These are phyloP conservation scores for Nothobranchius furzeri DNA, from an alignment of 2,113 vertebrate species.

Conservation along the genomic window DNA sequence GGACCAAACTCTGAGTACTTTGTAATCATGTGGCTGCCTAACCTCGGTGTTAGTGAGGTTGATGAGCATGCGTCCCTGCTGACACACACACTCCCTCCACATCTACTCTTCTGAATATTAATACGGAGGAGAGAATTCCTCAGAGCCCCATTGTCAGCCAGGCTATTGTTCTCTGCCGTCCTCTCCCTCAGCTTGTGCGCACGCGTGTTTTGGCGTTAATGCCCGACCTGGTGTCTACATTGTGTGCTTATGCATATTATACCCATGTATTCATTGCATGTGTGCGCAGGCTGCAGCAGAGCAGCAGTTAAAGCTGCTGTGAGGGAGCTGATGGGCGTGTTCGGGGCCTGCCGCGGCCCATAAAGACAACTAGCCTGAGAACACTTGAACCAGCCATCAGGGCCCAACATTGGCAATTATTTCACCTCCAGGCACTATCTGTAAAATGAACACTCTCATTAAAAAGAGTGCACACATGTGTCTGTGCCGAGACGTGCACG, in stretches of 20 bases:
- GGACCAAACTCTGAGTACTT: slow-evolving; percentile 70
- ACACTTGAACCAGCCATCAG: slow-evolving; percentile 63
- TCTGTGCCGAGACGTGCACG: slow-evolving; percentile 9
- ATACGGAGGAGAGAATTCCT: slow-evolving; percentile 70
- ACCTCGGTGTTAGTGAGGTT: slow-evolving; percentile 69
- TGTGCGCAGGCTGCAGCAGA: slow-evolving; percentile 50
- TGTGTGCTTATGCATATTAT: slow-evolving; percentile 71
- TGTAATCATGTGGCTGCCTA: slow-evolving; percentile 75
- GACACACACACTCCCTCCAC: slow-evolving; percentile 64
- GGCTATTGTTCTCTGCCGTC: slow-evolving; percentile 74
- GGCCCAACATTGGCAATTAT: slow-evolving; percentile 70
- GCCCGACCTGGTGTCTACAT: slow-evolving; percentile 49
- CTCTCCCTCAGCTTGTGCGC: slow-evolving; percentile 27
- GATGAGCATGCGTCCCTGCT: slow-evolving; percentile 73
- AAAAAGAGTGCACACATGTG: slow-evolving; percentile 53
- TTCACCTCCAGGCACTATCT: slow-evolving; percentile 69
- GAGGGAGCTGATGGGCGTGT: slow-evolving; percentile 58
- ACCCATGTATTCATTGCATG: slow-evolving; percentile 45
- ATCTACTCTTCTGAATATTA: slow-evolving; percentile 74
- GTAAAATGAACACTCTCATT: slow-evolving; percentile 76
- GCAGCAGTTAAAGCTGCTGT: slow-evolving; percentile 54
- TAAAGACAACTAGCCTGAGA: slow-evolving; percentile 71
- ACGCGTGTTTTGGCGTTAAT: slow-evolving; percentile 59
- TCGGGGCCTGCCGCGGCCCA: slow-evolving; percentile 49
- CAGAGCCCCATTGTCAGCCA: slow-evolving; percentile 68